Conservation (phyloP, 1,140 invertebrate species). For the Psilanteris sp. region DNA sequence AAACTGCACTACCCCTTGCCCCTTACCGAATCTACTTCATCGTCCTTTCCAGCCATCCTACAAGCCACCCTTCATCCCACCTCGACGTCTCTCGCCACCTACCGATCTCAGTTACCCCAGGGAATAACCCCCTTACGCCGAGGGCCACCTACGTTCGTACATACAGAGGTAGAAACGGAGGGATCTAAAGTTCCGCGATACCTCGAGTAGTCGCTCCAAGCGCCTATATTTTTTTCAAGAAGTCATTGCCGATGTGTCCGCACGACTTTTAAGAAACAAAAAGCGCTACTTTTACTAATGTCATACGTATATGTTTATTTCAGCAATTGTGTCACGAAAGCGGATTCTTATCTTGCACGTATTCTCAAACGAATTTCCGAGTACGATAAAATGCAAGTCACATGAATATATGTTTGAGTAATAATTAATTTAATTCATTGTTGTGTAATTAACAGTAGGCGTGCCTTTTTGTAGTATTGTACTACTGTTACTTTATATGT, state of each 20-base stretch:
- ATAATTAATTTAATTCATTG: too few species aligned
- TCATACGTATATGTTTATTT: too few species aligned
- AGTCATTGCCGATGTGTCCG: constrained; percentile 16
- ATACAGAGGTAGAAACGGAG: constrained; percentile 43
- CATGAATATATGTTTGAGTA: too few species aligned
- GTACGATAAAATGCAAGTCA: too few species aligned
- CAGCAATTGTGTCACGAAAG: too few species aligned
- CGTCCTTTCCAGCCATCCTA: constrained; percentile 59
- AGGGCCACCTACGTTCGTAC: constrained; percentile 38
- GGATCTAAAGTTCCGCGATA: constrained; percentile 15
- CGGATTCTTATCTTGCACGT: too few species aligned
- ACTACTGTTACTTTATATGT: too few species aligned
- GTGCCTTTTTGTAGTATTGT: too few species aligned
- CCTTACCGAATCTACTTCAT: constrained; percentile 66
- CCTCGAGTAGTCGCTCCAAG: constrained; percentile 12
- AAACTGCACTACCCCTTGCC: constrained; percentile 80
- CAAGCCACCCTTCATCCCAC: constrained; percentile 62
- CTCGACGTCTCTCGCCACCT: constrained; percentile 64
- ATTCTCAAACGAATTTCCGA: too few species aligned
- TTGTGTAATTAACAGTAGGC: too few species aligned
- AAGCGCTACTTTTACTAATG: background rate
- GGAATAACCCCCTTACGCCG: constrained; percentile 70
- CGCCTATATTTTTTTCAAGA: constrained; percentile 41
- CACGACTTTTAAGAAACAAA: background rate
- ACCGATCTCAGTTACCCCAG: constrained; percentile 72